Evolutionary conservation across 2,888 invertebrate species (phyloP).

Genomic region (Nomada fucata): DNA sequence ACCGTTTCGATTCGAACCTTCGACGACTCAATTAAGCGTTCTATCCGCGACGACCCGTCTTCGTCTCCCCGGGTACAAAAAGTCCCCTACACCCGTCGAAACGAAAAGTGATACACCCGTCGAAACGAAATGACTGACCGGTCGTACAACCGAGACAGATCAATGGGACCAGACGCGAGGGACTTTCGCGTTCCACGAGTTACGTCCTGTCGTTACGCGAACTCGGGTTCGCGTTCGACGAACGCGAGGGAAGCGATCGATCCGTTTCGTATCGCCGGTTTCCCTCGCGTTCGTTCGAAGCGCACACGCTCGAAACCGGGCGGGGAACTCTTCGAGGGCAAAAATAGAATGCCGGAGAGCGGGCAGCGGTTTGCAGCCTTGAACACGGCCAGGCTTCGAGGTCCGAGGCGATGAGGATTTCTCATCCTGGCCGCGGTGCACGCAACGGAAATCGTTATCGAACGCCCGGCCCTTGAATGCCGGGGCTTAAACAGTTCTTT

Average conservation of each 20-base stretch:
- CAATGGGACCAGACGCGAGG: background rate
- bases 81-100: background rate
- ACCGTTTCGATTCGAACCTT: background rate
- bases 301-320: conserved; percentile 15
- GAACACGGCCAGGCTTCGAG: conserved; percentile 48
- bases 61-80: background rate
- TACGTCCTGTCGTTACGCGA: conserved; percentile 16
- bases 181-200: background rate
- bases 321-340: conserved; percentile 25
- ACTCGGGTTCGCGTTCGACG: conserved; percentile 23
- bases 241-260: background rate
- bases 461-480: conserved; percentile 33
- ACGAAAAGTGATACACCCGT: background rate
- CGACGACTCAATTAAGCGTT: background rate
- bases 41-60: background rate
- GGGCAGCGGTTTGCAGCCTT: conserved; percentile 46
- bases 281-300: background rate
- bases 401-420: conserved; percentile 36
- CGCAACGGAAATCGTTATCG: conserved; percentile 61
- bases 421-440: conserved; percentile 42
- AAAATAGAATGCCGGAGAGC: conserved; percentile 53
- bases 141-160: background rate
- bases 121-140: background rate
- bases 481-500: conserved; percentile 47
- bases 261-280: conserved; percentile 9